Percentiles rank a stretch among this genome's conserved stretches.
Evolutionary conservation across 2,113 vertebrate genomes (phyloP).

Genomic region (Triplophysa rosa): DNA sequence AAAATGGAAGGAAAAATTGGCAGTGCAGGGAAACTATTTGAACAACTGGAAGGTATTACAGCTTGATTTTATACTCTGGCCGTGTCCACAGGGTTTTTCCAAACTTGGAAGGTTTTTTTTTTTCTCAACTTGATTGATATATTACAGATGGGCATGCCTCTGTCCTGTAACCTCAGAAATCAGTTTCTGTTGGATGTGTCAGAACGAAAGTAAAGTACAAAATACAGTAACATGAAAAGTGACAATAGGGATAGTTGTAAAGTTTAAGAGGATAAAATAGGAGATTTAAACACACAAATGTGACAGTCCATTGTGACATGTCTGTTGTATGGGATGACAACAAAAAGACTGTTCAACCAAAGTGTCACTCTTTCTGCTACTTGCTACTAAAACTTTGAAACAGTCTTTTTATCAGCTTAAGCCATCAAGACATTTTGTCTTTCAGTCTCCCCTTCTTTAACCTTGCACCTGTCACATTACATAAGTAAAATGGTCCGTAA

Average conservation of each 20-base stretch:
- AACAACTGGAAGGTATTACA: slow-evolving; percentile 81
- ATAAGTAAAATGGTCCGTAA: not conserved
- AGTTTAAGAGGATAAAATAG: not conserved
- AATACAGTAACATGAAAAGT: not conserved
- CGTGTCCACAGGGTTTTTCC: slow-evolving; percentile 64
- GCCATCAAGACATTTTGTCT: no score
- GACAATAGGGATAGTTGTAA: not conserved
- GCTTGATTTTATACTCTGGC: slow-evolving; percentile 64
- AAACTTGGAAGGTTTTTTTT: not conserved
- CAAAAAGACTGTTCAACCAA: not conserved
- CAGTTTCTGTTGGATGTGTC: slow-evolving; percentile 42
- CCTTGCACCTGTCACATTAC: no score
- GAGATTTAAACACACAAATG: not conserved
- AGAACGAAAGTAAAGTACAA: not conserved
- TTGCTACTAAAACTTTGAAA: no score
- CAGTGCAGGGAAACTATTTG: slow-evolving; percentile 71
- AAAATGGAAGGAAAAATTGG: slow-evolving; percentile 44
- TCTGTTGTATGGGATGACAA: not conserved
- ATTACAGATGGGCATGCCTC: slow-evolving; percentile 49
- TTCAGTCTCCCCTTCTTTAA: no score
- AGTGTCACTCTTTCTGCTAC: not conserved
- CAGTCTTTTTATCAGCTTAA: no score
- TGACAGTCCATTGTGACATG: not conserved
- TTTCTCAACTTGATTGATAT: slow-evolving; percentile 62
- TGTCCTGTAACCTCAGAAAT: slow-evolving; percentile 13